Base-by-base conservation (phyloP, 2,888 invertebrate genomes). In the Julus scandinavius region DNA sequence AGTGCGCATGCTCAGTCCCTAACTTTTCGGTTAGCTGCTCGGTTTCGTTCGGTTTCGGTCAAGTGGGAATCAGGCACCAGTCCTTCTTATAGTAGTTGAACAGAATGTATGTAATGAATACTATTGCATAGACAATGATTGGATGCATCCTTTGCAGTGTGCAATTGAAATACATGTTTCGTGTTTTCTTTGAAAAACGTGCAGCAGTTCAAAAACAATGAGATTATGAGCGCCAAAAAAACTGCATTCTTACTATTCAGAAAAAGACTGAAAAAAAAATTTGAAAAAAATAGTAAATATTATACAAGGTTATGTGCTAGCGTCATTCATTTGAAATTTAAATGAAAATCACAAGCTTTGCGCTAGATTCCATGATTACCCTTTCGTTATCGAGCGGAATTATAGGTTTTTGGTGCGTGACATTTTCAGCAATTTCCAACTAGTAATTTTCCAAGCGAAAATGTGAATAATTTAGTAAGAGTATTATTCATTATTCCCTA, bases 331-430 rank as follows among this genome's bases (percentile, higher is more conserved):
- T 80, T 38, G 80, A 80, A 80, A 80, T 80, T 80, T 80, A 80
- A 80, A 80, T 80, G 7, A 38, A 20, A 80, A 80, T 38, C 20
- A 80, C 80, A 11, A 13, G 80, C 80, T 5, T 38, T 38, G 80
- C 29, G 0, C 29, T 29, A 13, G 29, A 9, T 9, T 29, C 38
- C 38, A 5, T 4, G 38, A 80, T 80, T 38, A 80, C 80, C 38
- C 38, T 80, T 80, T 38, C 80, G 80, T 13, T 80, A 80, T 80
- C 80, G 80, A 80, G 80, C 80, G 38, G 80, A 80, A 80, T 38
- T 80, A 80, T 80, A 80, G 80, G 80, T 80, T 80, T 80, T 80
- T 80, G 80, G 80, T 80, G 80, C 80, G 80, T 80, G 80, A 80
- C 80, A 80, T 80, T 80, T 80, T 7, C 38, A 29, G 38, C 80